Percentiles rank a stretch among this genome's conserved stretches.
phyloP scores from a whole-genome alignment of 2,888 invertebrate species.

The Drosophila picticornis region DNA sequence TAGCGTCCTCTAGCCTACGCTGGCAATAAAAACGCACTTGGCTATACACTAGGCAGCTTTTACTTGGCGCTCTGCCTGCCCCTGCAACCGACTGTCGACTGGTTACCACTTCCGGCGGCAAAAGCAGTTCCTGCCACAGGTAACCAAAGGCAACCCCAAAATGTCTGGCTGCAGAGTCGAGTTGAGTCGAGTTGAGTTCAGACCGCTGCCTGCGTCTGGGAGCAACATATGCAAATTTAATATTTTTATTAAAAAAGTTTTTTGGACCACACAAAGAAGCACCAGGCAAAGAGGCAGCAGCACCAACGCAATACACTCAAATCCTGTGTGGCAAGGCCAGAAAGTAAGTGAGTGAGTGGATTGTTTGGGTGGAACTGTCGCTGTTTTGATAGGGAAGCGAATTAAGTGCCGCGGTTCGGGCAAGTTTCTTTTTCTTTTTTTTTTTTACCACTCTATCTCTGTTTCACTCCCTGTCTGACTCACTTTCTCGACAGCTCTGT shows the following conservation, averaged over 20 bases:
- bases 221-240: conserved; percentile 79
- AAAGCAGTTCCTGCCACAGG: conserved; percentile 68
- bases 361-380: conserved; percentile 38
- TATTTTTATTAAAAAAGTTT: conserved; percentile 81
- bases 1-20: conserved; percentile 32
- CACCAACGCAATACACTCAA: conserved; percentile 21
- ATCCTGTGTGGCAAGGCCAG: conserved; percentile 5
- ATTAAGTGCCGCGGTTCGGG: conserved; percentile 71
- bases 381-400: conserved; percentile 74
- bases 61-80: background rate
- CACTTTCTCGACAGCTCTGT: background rate
- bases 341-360: background rate
- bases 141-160: conserved; percentile 72
- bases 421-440: conserved; percentile 35
- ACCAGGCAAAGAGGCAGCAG: conserved; percentile 27
- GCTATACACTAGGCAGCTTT: conserved; percentile 18
- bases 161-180: conserved; percentile 49
- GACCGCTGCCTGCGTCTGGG: conserved; percentile 46
- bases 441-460: background rate
- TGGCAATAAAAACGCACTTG: conserved; percentile 68
- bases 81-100: conserved; percentile 44
- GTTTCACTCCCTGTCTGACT: conserved; percentile 2
- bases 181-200: conserved; percentile 20
- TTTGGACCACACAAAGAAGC: conserved; percentile 63
- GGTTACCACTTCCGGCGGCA: conserved; percentile 73